Conservation (phyloP, 2,888 invertebrate genomes). For the Oscheius onirici region DNA sequence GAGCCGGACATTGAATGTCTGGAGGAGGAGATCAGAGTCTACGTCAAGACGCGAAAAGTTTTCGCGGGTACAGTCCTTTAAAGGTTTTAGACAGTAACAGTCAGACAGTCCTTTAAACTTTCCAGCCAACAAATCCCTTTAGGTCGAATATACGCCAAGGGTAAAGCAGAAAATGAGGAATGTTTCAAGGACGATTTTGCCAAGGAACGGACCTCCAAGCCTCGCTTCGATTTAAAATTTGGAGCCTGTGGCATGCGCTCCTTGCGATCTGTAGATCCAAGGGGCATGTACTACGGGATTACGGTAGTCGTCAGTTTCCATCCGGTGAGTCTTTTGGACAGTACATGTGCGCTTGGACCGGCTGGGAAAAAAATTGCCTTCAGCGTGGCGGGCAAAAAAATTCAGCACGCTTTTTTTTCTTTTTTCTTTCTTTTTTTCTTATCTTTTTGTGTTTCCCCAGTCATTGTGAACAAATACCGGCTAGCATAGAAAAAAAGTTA, state of each 20-base stretch:
- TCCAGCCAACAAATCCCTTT: constrained; percentile 17
- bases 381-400: too few species aligned
- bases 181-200: constrained; percentile 69
- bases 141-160: constrained; percentile 72
- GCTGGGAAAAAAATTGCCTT: too few species aligned
- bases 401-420: too few species aligned
- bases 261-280: constrained; percentile 71
- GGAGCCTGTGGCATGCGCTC: constrained; percentile 71
- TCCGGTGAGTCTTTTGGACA: constrained; percentile 55
- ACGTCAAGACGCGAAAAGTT: constrained; percentile 69
- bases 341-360: background rate
- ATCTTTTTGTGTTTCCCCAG: too few species aligned
- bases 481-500: too few species aligned
- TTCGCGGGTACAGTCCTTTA: constrained; percentile 64
- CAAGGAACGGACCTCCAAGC: constrained; percentile 65
- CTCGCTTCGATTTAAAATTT: constrained; percentile 67
- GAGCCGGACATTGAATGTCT: constrained; percentile 72
- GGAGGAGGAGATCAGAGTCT: constrained; percentile 69
- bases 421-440: too few species aligned
- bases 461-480: too few species aligned
- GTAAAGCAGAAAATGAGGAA: constrained; percentile 65
- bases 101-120: background rate
- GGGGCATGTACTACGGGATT: constrained; percentile 72
- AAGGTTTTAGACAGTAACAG: too few species aligned
- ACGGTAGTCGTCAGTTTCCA: constrained; percentile 71